Evolutionary conservation across 2,797 vertebrate species (phyloP), one percentile per base, ranked within the genome.

Genomic region (Iguana delicatissima): DNA sequence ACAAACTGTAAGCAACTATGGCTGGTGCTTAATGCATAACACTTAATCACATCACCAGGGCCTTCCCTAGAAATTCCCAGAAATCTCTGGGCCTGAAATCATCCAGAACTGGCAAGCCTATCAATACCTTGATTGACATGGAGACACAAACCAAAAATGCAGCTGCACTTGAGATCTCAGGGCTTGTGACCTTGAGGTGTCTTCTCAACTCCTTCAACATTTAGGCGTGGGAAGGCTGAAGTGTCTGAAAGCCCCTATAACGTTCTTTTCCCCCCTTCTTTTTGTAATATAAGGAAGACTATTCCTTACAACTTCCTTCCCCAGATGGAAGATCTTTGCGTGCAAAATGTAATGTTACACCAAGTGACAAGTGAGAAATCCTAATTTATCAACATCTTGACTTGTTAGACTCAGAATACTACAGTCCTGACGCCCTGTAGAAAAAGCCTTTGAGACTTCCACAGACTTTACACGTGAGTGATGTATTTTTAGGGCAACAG

Each of bases 401-500:
- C 0, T 52, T 67, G 77, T 85, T 50, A 22, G 18, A 4, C 20
- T 4, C 32, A 24, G 67, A 69, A 77, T 74, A 84, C 24, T 14
- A 42, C 18, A 87, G 5, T 86, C 89, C 0, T 16, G 1, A 85
- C 84, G 26, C 46, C 92, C 18, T 20, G 20, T 76, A 85, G 9
- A 79, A 91, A 80, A 84, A 18, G 0, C 1, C 32, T 86, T 42
- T 22, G 29, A 91, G 26, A 2, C 13, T 16, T n/a, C n/a, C 57
- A 6, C 26, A 91, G 69, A 69, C 80, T 55, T 64, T 42, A 59
- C 77, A 85, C 4, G 29, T 26, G 22, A 84, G 59, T 20, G 16
- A 84, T 64, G 29, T 91, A 83, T 32, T 69, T 73, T 77, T 72
- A 64, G 89, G 38, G 16, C 92, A 55, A 22, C 90, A 50, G 55